Evolutionary conservation across 1,140 invertebrate genomes (phyloP).

Genomic region (Physella acuta): DNA sequence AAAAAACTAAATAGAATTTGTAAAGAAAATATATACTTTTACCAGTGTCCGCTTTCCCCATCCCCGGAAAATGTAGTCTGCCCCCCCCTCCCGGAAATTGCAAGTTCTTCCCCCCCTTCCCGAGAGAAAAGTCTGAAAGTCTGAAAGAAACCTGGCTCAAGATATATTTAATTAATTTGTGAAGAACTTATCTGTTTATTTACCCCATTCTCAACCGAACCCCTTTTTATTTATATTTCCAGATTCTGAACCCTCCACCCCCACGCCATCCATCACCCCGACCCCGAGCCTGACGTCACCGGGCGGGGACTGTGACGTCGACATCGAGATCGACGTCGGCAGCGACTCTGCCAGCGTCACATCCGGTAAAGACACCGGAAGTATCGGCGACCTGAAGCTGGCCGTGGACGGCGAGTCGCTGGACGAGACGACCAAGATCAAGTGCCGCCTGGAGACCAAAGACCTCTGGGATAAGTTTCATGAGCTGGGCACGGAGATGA

Average conservation of each 20-base stretch:
- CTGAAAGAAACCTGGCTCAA: too few species aligned
- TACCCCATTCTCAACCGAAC: too few species aligned
- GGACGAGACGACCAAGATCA: constrained; percentile 16
- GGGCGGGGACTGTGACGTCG: constrained; percentile 6
- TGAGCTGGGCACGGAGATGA: constrained; percentile 98
- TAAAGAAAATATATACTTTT: too few species aligned
- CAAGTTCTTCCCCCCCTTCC: too few species aligned
- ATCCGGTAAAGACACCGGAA: background rate
- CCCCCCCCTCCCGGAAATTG: too few species aligned
- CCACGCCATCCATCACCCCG: constrained; percentile 8
- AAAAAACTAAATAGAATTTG: too few species aligned
- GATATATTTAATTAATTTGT: too few species aligned
- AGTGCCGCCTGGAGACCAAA: constrained; percentile 58
- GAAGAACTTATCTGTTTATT: background rate
- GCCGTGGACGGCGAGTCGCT: background rate
- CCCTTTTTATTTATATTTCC: background rate
- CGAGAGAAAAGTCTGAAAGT: too few species aligned
- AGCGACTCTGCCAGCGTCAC: constrained; percentile 9
- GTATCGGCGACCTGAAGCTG: constrained; percentile 6
- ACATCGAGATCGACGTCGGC: constrained; percentile 21
- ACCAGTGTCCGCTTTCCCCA: too few species aligned
- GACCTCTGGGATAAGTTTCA: constrained; percentile 99
- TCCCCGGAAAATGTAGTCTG: too few species aligned
- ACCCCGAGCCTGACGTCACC: constrained; percentile 5
- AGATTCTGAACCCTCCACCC: constrained; percentile 8